Percentiles rank a stretch among this genome's conserved stretches.
These are phyloP conservation scores for Channa maculata DNA, from an alignment of 2,113 vertebrate genomes.

Conservation along the genomic window DNA sequence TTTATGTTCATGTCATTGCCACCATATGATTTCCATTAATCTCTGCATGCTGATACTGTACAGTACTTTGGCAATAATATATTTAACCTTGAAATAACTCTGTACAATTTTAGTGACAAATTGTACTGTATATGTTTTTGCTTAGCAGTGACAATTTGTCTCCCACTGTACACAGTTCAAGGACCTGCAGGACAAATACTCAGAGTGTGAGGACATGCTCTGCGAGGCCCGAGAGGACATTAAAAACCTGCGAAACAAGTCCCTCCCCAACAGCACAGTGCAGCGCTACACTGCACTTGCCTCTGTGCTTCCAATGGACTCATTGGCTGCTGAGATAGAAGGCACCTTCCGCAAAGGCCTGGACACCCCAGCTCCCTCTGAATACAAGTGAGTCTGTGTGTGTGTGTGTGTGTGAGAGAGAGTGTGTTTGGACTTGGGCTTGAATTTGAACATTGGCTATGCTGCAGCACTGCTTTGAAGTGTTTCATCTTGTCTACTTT, in stretches of 20 bases:
- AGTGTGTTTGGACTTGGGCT: too few relatives aligned
- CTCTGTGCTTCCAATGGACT: slow-evolving; percentile 88
- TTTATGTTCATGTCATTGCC: background rate
- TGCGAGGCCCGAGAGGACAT: slow-evolving; percentile 87
- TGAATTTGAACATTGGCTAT: too few relatives aligned
- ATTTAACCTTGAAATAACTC: too few relatives aligned
- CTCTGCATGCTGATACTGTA: background rate
- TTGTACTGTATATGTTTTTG: background rate
- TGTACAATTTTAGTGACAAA: background rate
- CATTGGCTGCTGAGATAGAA: slow-evolving; percentile 91
- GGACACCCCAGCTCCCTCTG: slow-evolving; percentile 82
- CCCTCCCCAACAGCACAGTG: slow-evolving; percentile 85
- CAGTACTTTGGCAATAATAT: too few relatives aligned
- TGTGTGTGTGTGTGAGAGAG: too few relatives aligned
- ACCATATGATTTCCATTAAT: background rate
- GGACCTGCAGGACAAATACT: slow-evolving; percentile 88
- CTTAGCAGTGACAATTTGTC: slow-evolving; percentile 14
- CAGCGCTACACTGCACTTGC: slow-evolving; percentile 83
- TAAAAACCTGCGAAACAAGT: slow-evolving; percentile 87
- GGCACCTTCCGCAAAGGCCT: slow-evolving; percentile 88
- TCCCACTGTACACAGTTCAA: slow-evolving; percentile 79
- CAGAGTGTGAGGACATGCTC: slow-evolving; percentile 86
- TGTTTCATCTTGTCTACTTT: background rate
- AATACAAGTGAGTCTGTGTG: slow-evolving; percentile 83
- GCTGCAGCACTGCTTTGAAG: background rate